Percentiles rank a stretch among this genome's conserved stretches.
Conservation (phyloP, 2,113 vertebrate genomes). For the Pandion haliaetus region DNA sequence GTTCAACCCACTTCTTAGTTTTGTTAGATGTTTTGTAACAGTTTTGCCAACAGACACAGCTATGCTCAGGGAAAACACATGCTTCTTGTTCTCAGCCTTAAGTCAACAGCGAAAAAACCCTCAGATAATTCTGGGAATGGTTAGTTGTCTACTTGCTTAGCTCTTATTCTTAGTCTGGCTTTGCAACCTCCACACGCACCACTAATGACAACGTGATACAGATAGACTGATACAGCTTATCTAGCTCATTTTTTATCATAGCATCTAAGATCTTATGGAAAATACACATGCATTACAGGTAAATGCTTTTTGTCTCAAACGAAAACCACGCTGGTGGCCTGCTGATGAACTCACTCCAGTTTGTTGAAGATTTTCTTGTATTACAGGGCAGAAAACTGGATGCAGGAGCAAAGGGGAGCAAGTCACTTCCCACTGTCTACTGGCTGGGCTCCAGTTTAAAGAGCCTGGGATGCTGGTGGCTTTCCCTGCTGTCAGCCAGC, state of each 20-base stretch:
- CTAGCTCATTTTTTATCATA: neutral
- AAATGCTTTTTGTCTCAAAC: neutral
- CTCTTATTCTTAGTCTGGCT: neutral
- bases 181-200: neutral
- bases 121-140: neutral
- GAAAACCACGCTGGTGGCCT: accelerated
- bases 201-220: neutral
- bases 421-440: neutral
- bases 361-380: neutral
- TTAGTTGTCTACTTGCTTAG: neutral
- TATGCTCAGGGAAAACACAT: constrained; percentile 17
- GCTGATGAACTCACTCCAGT: neutral
- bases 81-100: constrained; percentile 34
- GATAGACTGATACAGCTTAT: neutral
- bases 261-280: neutral
- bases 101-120: neutral
- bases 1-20: constrained; percentile 39
- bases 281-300: neutral
- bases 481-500: neutral
- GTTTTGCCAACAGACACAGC: constrained; percentile 59
- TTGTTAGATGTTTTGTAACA: constrained; percentile 3
- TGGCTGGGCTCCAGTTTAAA: neutral
- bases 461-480: neutral
- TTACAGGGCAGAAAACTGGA: neutral
- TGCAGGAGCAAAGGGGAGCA: neutral